Base-by-base conservation (phyloP, 2,797 vertebrate genomes). In the Petrocephalus schoutedeni region DNA sequence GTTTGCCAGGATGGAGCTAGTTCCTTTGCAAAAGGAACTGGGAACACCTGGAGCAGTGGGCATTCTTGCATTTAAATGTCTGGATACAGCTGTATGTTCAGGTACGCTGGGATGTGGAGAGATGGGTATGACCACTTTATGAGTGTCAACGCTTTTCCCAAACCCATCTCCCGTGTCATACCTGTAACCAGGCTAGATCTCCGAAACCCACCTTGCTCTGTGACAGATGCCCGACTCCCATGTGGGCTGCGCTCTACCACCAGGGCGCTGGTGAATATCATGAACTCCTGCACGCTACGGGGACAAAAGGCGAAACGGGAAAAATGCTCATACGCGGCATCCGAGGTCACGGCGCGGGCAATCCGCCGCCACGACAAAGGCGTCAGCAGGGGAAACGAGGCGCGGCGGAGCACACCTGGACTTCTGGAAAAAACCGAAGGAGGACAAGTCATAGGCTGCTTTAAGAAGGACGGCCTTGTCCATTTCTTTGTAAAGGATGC, bases 371-470 rank as follows among this genome's bases (percentile, higher is more conserved):
- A 19, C 45, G 10, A 9, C 49, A 41, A 41, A 32, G 54, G 23
- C 14, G 28, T 59, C 5, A 9, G 49, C 8, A 51, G 8, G 49
- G 49, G 49, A 51, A 51, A 51, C 49, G 45, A 80, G 45, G 36
- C 41, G 16, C 74, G 41, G 41, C 16, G 74, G 41, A 49, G 89
- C 95, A 6, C 89, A 99, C 98, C 98, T 99, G 94, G 97, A 95
- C 77, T 97, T 95, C 95, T 99, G 98, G 90, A 99, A 99, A 93
- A 99, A 99, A 93, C 95, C 97, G 93, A 99, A 99, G 5, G 97
- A 96, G 71, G 98, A 97, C 80, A 99, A 94, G n/a, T 99, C 97
- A 51, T 95, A 97, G 36, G 98, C 97, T 32, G 96, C 94, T 91
- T 99, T 98, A 59, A 99, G 95, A 41, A 99, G 95, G 87, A 95